A percentile compares a stretch with the other conserved stretches of the same genome.
These are phyloP conservation scores for Planococcus citri DNA, from an alignment of 1,140 invertebrate genomes.

Conservation along the genomic window DNA sequence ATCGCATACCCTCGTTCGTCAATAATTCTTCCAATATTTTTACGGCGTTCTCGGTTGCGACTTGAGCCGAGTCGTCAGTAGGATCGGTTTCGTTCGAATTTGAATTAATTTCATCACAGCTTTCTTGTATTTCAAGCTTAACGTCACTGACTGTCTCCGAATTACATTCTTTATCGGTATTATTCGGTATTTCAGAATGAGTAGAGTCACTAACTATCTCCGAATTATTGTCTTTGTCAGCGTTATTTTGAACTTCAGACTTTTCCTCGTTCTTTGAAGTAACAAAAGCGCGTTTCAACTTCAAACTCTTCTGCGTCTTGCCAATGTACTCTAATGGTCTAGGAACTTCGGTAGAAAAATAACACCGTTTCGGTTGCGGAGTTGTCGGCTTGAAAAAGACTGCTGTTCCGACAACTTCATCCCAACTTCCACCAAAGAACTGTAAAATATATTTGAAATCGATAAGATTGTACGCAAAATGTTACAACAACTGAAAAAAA, in stretches of 20 bases:
- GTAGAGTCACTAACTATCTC: too few species aligned
- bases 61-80: too few species aligned
- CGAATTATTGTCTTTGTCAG: too few species aligned
- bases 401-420: conserved; percentile 27
- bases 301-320: conserved; percentile 27
- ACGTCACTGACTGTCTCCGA: too few species aligned
- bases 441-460: conserved; percentile 24
- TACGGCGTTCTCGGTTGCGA: not conserved
- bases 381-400: conserved; percentile 27
- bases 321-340: conserved; percentile 23
- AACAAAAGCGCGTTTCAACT: conserved; percentile 27
- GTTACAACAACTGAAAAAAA: not conserved
- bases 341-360: conserved; percentile 24
- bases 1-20: too few species aligned
- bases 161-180: too few species aligned
- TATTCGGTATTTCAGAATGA: too few species aligned
- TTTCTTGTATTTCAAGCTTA: too few species aligned
- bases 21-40: not conserved
- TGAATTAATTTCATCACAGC: too few species aligned
- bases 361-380: conserved; percentile 12
- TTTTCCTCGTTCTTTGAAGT: conserved; percentile 27
- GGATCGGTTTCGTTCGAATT: too few species aligned
- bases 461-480: conserved; percentile 8
- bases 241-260: conserved; percentile 29
- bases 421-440: conserved; percentile 27